Base-by-base conservation (phyloP, 37 sponge, comb jelly and placozoan species). In the Tethya wilhelma region DNA sequence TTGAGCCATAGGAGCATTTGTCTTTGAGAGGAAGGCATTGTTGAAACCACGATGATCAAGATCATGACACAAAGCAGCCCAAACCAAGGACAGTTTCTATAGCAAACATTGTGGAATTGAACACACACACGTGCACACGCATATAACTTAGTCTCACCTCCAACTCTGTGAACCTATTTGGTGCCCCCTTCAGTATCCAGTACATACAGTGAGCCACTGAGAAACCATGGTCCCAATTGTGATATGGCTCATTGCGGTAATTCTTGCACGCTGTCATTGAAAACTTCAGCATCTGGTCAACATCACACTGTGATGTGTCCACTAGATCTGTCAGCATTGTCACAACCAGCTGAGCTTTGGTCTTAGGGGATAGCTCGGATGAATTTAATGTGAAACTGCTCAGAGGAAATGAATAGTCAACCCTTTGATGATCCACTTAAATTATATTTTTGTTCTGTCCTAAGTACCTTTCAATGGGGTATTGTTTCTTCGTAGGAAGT, bases 171-270 rank as follows among this genome's bases (percentile, higher is more conserved):
- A 91, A 86, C 4, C 29, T 22, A 2, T 14, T 66, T 69, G 76
- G 28, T 8, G 73, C 67, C 22, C 53, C 30, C 30, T 69, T 73
- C 41, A 93, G 46, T 25, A 89, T 85, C n/a, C 44, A 59, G 63
- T 86, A 93, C 58, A 79, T 85, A 31, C 86, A 78, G 60, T 93
- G 86, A 9, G 90, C 90, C 32, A 90, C 90, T 45, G 57, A 84
- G 56, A 93, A 86, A 23, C 84, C 94, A 64, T 93, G 94, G 43
- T 86, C 71, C 94, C 94, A 93, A 55, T 93, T 93, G 68, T 93
- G 94, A 55, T 93, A 93, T 29, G 83, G 68, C 0, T 85, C 77
- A 14, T 69, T 33, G 30, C 87, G 90, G 38, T 93, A 93, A 84
- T 81, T 77, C 69, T 82, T 89, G 32, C 80, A 42, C 37, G 85